Evolutionary conservation across 2,888 invertebrate genomes (phyloP).

Genomic region (Machimus atricapillus): DNA sequence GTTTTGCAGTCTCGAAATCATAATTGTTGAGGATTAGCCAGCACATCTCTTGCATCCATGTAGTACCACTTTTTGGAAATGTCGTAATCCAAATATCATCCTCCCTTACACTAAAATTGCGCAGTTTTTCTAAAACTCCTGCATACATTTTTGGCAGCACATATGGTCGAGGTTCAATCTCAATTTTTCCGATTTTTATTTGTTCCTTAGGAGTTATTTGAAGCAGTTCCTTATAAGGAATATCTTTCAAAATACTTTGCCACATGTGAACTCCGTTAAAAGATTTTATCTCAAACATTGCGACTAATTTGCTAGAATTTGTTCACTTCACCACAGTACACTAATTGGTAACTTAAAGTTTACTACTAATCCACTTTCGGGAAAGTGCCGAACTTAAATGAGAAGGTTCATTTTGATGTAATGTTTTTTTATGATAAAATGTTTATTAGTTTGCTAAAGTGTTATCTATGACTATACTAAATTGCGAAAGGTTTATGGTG

Average conservation of each 20-base stretch:
- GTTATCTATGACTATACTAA: not conserved
- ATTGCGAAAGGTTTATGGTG: not conserved
- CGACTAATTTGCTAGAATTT: not conserved
- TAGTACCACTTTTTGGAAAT: slow-evolving; percentile 41
- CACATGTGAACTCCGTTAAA: not conserved
- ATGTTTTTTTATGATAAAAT: not conserved
- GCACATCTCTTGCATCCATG: slow-evolving; percentile 45
- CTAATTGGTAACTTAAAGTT: not conserved
- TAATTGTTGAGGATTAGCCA: slow-evolving; percentile 41
- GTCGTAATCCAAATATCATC: slow-evolving; percentile 39
- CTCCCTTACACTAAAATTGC: slow-evolving; percentile 35
- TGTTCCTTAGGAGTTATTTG: not conserved
- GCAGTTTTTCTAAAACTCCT: not conserved
- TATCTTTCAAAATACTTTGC: not conserved
- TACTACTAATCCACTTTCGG: not conserved
- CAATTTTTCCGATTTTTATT: not conserved
- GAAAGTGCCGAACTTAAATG: not conserved
- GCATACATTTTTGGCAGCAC: not conserved
- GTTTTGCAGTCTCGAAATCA: slow-evolving; percentile 39
- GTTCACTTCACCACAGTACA: not conserved
- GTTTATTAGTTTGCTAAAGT: not conserved
- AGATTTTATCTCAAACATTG: not conserved
- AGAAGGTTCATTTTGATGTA: not conserved
- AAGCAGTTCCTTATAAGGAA: not conserved
- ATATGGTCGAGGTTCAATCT: not conserved